Evolutionary conservation across 1,140 invertebrate species (phyloP).

Genomic region (Nasonia vitripennis): DNA sequence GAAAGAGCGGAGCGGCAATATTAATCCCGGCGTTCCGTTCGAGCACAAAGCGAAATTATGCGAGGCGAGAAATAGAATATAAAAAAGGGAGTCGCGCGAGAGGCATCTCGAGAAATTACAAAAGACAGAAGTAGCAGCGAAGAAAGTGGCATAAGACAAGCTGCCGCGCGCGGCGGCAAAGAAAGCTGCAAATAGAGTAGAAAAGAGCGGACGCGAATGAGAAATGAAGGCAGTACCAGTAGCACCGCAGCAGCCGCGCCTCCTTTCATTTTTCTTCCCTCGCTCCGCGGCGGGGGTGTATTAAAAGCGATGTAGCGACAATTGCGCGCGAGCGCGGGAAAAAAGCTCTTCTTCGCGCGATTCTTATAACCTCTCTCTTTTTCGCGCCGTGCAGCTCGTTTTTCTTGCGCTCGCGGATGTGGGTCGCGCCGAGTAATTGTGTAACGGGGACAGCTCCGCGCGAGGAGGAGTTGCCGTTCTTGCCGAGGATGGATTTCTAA

Average conservation of each 20-base stretch:
- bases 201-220: neutral
- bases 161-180: neutral
- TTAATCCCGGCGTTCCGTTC: neutral
- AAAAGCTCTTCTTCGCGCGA: constrained; percentile 1
- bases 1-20: neutral
- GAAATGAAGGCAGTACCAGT: constrained; percentile 26
- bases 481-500: constrained; percentile 19
- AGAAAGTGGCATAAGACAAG: neutral
- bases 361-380: constrained; percentile 49
- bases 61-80: neutral
- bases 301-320: constrained; percentile 43
- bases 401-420: neutral
- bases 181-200: constrained; percentile 17
- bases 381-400: neutral
- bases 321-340: neutral
- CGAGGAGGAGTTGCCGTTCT: neutral
- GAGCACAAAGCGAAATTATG: neutral
- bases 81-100: neutral
- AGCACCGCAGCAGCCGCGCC: constrained; percentile 1
- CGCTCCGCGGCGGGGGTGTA: neutral
- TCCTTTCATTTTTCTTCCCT: constrained; percentile 56
- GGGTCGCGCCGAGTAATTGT: constrained; percentile 22
- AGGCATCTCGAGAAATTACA: constrained; percentile 25
- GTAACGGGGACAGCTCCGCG: neutral
- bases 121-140: neutral